Evolutionary conservation across 2,888 invertebrate genomes (phyloP), one percentile per base, ranked within the genome.

Genomic region (Acrobasis suavella): DNA sequence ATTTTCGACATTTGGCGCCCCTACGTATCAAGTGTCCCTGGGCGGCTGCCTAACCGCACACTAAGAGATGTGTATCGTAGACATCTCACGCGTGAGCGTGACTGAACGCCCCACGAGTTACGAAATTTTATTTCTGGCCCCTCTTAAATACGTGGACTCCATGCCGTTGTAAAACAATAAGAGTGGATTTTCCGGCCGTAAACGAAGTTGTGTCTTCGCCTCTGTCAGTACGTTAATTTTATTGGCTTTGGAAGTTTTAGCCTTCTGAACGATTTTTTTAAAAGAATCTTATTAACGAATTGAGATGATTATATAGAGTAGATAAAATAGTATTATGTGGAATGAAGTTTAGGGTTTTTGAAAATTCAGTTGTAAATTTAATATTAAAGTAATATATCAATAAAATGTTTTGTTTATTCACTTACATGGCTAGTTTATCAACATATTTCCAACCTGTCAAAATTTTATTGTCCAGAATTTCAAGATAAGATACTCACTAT

Each of bases 211-310:
- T 12, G 50, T 50, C 37, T 50, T 59, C 50, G 58, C 46, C 42
- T 58, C 58, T 14, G 58, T 22, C 46, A 22, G 22, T 37, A 59
- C n/a, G 59, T 50, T 49, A 59, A 50, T 58, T 42, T 58, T 50
- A 22, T 58, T 58, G 42, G 58, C 39, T 58, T 42, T 42, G 17
- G 58, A 49, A 46, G 49, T 32, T 49, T 58, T 12, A 22, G 17
- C 32, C 14, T 37, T 54, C 37, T 54, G 14, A 9, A 51, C 12
- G 9, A 12, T 37, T 54, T 37, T 54, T 12, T 37, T 37, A 37
- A 37, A 51, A 51, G 22, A 51, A 42, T 42, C 12, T 42, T 42
- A 3, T 10, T 14, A 42, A 12, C 5, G 10, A 42, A 42, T 42
- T 42, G 10, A 12, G 42, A 3, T 3, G 5, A 22, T 22, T 22